A percentile compares a stretch with the other conserved stretches of the same genome.
Evolutionary conservation across 2,113 vertebrate species (phyloP).

Genomic region (Corydoras maculifer): DNA sequence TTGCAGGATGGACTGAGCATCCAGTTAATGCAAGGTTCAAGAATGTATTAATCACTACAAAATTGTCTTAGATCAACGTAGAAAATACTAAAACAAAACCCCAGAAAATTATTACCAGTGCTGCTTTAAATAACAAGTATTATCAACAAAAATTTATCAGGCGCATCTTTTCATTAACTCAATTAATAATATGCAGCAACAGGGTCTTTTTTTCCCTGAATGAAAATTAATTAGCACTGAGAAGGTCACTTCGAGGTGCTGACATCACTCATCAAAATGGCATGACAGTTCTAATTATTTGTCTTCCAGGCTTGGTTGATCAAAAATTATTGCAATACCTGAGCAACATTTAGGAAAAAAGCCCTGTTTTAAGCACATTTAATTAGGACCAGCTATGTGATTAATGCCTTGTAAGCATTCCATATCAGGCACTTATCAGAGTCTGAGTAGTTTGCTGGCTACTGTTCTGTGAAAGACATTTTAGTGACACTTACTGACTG

Average conservation of each 20-base stretch:
- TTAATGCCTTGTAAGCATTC: constrained; percentile 96
- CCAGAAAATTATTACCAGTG: constrained; percentile 97
- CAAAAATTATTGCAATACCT: constrained; percentile 99
- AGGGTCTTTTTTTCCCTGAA: constrained; percentile 97
- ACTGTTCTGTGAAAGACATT: constrained; percentile 84
- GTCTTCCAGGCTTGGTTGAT: constrained; percentile 99
- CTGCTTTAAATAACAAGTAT: constrained; percentile 99
- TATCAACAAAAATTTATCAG: constrained; percentile 99
- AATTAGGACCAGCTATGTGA: constrained; percentile 99
- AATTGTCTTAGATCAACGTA: constrained; percentile 95
- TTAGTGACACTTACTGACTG: constrained; percentile 73
- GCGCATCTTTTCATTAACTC: constrained; percentile 99
- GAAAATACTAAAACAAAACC: constrained; percentile 86
- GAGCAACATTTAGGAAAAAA: constrained; percentile 97
- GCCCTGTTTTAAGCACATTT: constrained; percentile 98
- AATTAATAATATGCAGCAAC: constrained; percentile 99
- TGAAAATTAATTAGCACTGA: constrained; percentile 99
- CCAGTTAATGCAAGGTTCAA: constrained; percentile 52
- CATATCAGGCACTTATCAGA: constrained; percentile 95
- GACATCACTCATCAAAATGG: constrained; percentile 99
- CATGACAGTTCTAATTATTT: constrained; percentile 99
- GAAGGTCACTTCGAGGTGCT: constrained; percentile 99
- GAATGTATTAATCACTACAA: constrained; percentile 77
- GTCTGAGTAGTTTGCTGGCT: constrained; percentile 91
- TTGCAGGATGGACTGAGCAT: constrained; percentile 48